Percentiles rank a stretch among this genome's conserved stretches.
Evolutionary conservation across 1,140 invertebrate genomes (phyloP).

Genomic region (honey bee (Apis mellifera)): Amel_HAv3.1 CM009946.2:1272501-1273000

Average conservation of each 20-base stretch:
- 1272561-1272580: not conserved
- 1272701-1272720: not conserved
- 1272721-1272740: not conserved
- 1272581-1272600: not conserved
- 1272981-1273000: constrained; percentile 13
- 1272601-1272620: constrained; percentile 32
- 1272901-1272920: not conserved
- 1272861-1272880: not conserved
- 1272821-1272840: not conserved
- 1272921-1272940: not conserved
- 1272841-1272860: not conserved
- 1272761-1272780: not conserved
- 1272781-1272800: not conserved
- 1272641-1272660: constrained; percentile 72
- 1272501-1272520: not conserved
- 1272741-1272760: not conserved
- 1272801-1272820: not conserved
- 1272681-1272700: constrained; percentile 1
- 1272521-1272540: constrained; percentile 1
- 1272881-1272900: constrained; percentile 12
- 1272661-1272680: constrained; percentile 11
- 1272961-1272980: constrained; percentile 18
- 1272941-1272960: constrained; percentile 4
- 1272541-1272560: not conserved
- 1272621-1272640: constrained; percentile 50